Percentiles rank a stretch among this genome's conserved stretches.
These are phyloP conservation scores for Dioctria linearis DNA, from an alignment of 2,888 invertebrate species.

Conservation along the genomic window DNA sequence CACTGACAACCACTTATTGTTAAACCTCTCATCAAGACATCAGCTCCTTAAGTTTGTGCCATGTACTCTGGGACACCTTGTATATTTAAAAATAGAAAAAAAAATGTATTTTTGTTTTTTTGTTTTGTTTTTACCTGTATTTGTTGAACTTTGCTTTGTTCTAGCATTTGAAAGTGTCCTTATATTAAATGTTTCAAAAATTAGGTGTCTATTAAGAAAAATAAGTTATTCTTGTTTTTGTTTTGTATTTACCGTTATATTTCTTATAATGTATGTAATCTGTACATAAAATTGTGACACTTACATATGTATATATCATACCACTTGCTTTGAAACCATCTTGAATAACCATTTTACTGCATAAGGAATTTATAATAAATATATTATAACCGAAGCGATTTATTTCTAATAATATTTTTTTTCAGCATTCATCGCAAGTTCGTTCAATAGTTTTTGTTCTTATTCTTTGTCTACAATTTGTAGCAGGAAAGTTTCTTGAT, in stretches of 20 bases:
- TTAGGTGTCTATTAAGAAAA: background rate
- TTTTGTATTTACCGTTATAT: background rate
- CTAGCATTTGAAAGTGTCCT: slow-evolving; percentile 35
- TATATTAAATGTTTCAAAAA: slow-evolving; percentile 34
- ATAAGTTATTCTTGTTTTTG: background rate
- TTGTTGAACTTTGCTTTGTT: background rate
- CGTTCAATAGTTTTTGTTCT: background rate
- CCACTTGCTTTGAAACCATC: too few relatives aligned
- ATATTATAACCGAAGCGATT: slow-evolving; percentile 7
- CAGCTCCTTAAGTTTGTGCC: too few relatives aligned
- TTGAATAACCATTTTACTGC: too few relatives aligned
- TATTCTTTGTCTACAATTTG: too few relatives aligned
- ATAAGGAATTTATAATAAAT: slow-evolving; percentile 34
- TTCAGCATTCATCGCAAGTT: background rate
- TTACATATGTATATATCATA: too few relatives aligned
- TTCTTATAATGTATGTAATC: background rate
- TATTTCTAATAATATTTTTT: background rate
- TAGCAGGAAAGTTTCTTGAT: too few relatives aligned
- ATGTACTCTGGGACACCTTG: too few relatives aligned
- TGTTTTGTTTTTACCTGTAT: background rate
- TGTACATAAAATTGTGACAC: too few relatives aligned
- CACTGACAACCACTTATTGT: too few relatives aligned
- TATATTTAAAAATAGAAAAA: too few relatives aligned
- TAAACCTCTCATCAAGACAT: too few relatives aligned
- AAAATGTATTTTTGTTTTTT: too few relatives aligned